Conservation (phyloP, 2,113 vertebrate species). For the Rhinopithecus roxellana region DNA sequence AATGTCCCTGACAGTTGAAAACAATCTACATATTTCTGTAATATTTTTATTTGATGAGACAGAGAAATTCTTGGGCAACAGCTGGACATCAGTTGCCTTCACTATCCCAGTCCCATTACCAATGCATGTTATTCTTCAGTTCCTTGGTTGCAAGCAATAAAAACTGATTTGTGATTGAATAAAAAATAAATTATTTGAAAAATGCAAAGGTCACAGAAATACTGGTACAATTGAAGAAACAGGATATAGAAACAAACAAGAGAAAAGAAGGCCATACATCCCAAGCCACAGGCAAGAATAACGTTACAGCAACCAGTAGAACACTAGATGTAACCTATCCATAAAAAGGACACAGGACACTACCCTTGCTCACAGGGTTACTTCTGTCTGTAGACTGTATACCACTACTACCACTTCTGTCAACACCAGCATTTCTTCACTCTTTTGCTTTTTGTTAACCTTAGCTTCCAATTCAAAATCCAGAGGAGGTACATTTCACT, state of each 20-base stretch:
- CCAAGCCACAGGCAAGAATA: background rate
- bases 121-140: background rate
- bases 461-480: slow-evolving; percentile 21
- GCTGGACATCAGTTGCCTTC: background rate
- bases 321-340: background rate
- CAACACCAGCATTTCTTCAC: background rate
- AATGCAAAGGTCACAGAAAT: background rate
- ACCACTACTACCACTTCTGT: background rate
- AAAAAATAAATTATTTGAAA: background rate
- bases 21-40: background rate
- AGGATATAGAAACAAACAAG: background rate
- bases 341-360: background rate
- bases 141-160: background rate
- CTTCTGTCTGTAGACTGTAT: background rate
- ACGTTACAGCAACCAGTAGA: background rate
- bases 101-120: background rate
- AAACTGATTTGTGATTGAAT: background rate
- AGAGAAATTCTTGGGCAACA: background rate
- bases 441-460: background rate
- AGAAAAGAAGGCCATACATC: background rate
- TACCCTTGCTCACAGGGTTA: background rate
- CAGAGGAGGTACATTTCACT: background rate
- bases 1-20: background rate
- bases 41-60: background rate
- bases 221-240: background rate